Conservation (phyloP, 2,797 vertebrate genomes). For the Numenius phaeopus region DNA sequence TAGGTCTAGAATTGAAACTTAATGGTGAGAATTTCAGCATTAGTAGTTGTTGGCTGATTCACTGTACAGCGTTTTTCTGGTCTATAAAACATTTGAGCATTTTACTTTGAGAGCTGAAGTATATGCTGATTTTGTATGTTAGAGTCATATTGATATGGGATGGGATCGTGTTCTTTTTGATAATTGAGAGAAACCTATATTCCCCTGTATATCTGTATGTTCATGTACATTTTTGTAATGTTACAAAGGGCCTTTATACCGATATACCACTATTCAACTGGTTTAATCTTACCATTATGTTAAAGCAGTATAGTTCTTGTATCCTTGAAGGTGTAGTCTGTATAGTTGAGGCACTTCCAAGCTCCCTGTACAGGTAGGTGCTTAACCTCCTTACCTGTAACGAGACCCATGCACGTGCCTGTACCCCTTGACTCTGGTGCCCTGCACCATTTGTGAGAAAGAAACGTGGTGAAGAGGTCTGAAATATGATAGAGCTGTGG, state of each 20-base stretch:
- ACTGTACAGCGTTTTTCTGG: neutral
- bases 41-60: neutral
- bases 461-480: neutral
- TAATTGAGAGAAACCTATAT: neutral
- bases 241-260: neutral
- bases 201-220: neutral
- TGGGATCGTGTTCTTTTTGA: neutral
- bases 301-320: neutral
- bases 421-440: neutral
- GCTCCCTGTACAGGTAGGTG: neutral
- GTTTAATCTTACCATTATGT: neutral
- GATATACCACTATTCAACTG: neutral
- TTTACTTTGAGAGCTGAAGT: neutral
- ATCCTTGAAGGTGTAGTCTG: neutral
- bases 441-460: neutral
- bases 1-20: neutral
- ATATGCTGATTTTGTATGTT: neutral
- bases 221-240: neutral
- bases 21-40: neutral
- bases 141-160: neutral
- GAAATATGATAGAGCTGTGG: neutral
- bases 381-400: neutral
- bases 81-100: neutral
- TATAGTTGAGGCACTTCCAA: neutral
- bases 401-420: fast-evolving